Conservation (phyloP, 2,888 invertebrate genomes). For the Mantis religiosa region DNA sequence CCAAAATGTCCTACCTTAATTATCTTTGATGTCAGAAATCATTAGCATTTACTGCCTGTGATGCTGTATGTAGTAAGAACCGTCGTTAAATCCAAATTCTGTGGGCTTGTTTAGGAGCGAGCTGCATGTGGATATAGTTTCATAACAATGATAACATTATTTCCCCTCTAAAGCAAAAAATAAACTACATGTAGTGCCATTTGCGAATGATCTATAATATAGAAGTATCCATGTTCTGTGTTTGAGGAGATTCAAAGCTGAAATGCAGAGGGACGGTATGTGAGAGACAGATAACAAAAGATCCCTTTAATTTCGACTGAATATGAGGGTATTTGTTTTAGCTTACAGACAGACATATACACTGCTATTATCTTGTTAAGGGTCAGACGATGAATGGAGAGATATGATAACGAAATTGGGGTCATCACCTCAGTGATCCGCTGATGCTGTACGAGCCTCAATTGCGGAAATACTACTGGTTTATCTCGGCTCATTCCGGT, state of each 20-base stretch:
- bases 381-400: neutral
- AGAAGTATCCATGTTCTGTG: too few relatives aligned
- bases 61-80: too few relatives aligned
- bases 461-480: neutral
- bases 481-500: neutral
- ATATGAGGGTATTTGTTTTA: neutral
- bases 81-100: too few relatives aligned
- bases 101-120: too few relatives aligned
- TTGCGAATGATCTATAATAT: too few relatives aligned
- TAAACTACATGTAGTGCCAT: too few relatives aligned
- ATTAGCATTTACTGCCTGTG: too few relatives aligned
- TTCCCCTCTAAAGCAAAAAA: too few relatives aligned
- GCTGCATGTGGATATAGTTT: too few relatives aligned
- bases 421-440: neutral
- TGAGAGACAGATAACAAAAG: neutral
- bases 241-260: neutral
- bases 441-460: neutral
- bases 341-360: neutral
- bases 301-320: neutral
- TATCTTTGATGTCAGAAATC: too few relatives aligned
- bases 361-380: neutral
- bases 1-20: too few relatives aligned
- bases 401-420: neutral
- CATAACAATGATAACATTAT: too few relatives aligned
- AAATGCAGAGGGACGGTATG: neutral